Evolutionary conservation across 2,888 invertebrate species (phyloP).

Genomic region (Pediacus dermestoides): DNA sequence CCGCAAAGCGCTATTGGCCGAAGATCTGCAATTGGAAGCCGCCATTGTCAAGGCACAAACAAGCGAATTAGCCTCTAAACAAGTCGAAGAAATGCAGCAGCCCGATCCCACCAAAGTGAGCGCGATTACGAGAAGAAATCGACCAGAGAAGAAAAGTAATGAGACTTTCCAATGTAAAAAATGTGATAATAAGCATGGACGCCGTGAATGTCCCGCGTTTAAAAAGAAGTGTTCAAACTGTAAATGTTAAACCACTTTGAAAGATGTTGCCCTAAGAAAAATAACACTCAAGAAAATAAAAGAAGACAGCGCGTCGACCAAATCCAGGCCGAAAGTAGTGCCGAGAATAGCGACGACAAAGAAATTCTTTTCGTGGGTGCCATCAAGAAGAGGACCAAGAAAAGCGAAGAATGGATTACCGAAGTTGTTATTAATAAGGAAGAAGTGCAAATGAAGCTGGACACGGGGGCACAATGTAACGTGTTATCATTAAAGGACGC

Average conservation of each 20-base stretch:
- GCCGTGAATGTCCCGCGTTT: not conserved
- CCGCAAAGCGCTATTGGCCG: not conserved
- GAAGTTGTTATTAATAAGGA: not conserved
- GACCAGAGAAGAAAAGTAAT: not conserved
- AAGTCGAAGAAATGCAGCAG: constrained; percentile 5
- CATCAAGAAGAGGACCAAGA: not conserved
- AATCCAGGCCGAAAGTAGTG: too few relatives aligned
- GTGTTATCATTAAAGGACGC: not conserved
- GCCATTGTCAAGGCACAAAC: constrained; percentile 3
- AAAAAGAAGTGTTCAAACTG: constrained; percentile 8
- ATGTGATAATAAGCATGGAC: constrained; percentile 4
- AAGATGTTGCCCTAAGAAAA: constrained; percentile 4
- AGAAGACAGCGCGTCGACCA: too few relatives aligned
- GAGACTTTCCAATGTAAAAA: constrained; percentile 8
- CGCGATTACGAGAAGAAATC: not conserved
- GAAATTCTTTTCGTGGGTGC: not conserved
- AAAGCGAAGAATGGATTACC: not conserved
- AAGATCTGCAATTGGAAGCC: constrained; percentile 2
- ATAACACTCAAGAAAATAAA: too few relatives aligned
- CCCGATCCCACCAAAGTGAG: not conserved
- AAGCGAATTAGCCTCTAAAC: constrained; percentile 8
- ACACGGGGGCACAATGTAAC: too few relatives aligned
- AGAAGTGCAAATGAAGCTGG: not conserved
- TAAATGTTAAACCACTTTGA: constrained; percentile 6
- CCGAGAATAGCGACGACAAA: too few relatives aligned